Evolutionary conservation across 2,888 invertebrate species (phyloP).

Genomic region (Julus scanicus): DNA sequence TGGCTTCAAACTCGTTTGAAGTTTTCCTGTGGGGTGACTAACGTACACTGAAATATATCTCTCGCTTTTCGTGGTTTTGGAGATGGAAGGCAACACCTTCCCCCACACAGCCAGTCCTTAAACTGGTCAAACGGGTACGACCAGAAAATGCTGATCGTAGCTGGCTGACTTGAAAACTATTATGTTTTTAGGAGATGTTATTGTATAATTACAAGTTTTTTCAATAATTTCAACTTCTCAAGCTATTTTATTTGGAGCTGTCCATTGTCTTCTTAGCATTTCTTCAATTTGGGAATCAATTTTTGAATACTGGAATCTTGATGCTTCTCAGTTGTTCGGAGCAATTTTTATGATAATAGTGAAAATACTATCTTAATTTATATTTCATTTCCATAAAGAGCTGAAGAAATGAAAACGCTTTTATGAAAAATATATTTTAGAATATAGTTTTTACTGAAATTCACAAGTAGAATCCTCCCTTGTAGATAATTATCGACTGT

Average conservation of each 20-base stretch:
- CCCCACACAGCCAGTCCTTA: not conserved
- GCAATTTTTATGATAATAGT: no score
- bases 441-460: no score
- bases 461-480: no score
- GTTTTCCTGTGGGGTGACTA: not conserved
- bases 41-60: slow-evolving; percentile 1
- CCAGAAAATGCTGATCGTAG: not conserved
- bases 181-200: not conserved
- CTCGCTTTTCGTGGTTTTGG: slow-evolving; percentile 27
- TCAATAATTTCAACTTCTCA: not conserved
- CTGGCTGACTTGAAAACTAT: not conserved
- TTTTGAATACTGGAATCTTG: no score
- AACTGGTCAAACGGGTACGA: slow-evolving; percentile 28
- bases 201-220: not conserved
- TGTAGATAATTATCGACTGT: no score
- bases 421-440: no score
- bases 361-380: no score
- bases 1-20: slow-evolving; percentile 25
- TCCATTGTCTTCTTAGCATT: not conserved
- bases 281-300: no score
- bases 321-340: no score
- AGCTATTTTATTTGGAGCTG: not conserved
- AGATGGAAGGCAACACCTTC: slow-evolving; percentile 34
- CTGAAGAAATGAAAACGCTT: no score
- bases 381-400: no score